Percentiles rank a stretch among this genome's conserved stretches.
These are phyloP conservation scores for Cerceris ruficornis DNA, from an alignment of 2,888 invertebrate genomes.

Conservation along the genomic window DNA sequence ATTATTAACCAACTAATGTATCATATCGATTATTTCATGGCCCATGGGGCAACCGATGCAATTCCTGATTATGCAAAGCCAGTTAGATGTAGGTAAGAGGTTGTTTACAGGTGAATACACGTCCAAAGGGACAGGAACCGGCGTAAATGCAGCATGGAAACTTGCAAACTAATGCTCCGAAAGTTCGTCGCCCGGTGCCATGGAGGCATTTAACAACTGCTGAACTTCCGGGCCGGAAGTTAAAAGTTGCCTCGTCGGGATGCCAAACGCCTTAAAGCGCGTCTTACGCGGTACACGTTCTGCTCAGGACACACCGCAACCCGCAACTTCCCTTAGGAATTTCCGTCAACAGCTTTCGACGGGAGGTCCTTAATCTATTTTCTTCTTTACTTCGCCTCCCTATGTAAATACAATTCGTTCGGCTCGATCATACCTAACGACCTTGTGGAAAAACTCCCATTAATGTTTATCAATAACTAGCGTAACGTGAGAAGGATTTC, in stretches of 20 bases:
- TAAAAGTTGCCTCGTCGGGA: conserved; percentile 50
- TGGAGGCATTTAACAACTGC: conserved; percentile 57
- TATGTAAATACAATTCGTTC: background rate
- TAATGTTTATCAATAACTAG: too few species aligned
- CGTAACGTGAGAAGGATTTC: too few species aligned
- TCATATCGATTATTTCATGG: background rate
- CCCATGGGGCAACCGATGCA: background rate
- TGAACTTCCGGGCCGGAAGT: conserved; percentile 49
- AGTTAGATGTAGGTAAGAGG: conserved; percentile 29
- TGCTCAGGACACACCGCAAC: conserved; percentile 4
- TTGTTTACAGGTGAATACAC: conserved; percentile 43
- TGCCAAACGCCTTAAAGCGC: conserved; percentile 33
- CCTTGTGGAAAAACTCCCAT: background rate
- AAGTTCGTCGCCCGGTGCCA: conserved; percentile 38
- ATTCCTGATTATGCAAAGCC: conserved; percentile 3
- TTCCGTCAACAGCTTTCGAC: conserved; percentile 17
- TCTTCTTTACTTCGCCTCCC: background rate
- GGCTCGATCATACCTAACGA: background rate
- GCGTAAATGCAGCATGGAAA: conserved; percentile 40
- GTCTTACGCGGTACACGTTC: conserved; percentile 29
- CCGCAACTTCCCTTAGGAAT: conserved; percentile 17
- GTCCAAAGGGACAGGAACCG: conserved; percentile 25
- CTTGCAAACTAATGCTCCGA: conserved; percentile 26
- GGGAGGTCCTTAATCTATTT: conserved; percentile 7
- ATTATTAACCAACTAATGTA: background rate